Evolutionary conservation across 92 coral and sea anemone genomes (phyloP), one percentile per base, ranked within the genome.

Genomic region (Umimayanthus kanabou): DNA sequence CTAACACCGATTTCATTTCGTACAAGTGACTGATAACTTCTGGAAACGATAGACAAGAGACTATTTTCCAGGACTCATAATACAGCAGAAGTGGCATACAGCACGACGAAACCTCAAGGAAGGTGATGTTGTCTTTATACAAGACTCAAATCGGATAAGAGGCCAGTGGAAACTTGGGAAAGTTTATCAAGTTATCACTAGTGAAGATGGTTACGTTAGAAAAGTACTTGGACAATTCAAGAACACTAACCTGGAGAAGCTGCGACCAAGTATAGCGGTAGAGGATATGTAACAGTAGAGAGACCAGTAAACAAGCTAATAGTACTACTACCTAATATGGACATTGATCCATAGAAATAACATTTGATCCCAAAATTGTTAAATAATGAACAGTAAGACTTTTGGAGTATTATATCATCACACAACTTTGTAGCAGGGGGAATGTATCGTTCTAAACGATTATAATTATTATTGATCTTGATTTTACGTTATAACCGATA

Each of bases 221-320:
- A 92, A 89, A 40, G 94, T 85, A 53, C 57, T 75, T 75, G 86
- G 89, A 29, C 87, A 87, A 65, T 89, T 86, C 82, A 92, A 92
- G 88, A 92, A 89, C 85, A 77, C 84, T 22, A 89, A 86, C 88
- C 78, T 15, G 90, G 94, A 49, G 94, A 92, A 82, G 88, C 83
- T 18, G 82, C 83, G 53, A 45, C 39, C 40, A 67, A 84, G 39
- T 91, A 84, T 80, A 61, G 69, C 47, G 93, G 90, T 58, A 71
- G 79, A 67, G 90, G 87, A 37, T 90, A 85, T 72, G 89, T 87
- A 61, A 88, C 91, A 77, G 82, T 91, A 14, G 88, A 91, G 40
- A 40, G 93, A 77, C 88, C 89, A 65, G 93, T 91, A 20, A 76
- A 91, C 85, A 40, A 79, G n/a, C 73, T 91, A 81, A 82, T 91